Conservation (phyloP, 2,888 invertebrate genomes). For the Phymatocera aterrima region DNA sequence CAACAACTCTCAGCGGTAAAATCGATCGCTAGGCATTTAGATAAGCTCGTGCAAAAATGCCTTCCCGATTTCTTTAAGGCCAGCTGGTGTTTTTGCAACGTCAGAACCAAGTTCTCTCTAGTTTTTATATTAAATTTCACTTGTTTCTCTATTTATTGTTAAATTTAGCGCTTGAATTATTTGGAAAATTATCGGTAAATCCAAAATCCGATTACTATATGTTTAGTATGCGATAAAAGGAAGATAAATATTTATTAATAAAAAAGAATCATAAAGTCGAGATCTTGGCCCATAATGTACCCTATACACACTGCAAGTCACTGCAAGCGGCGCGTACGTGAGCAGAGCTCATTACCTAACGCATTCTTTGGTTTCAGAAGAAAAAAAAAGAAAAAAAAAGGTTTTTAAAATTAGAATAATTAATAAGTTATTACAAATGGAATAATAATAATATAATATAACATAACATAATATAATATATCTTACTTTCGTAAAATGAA, state of each 20-base stretch:
- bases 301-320: slow-evolving; percentile 48
- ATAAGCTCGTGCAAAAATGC: slow-evolving; percentile 55
- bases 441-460: slow-evolving; percentile 50
- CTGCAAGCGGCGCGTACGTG: slow-evolving; percentile 54
- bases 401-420: slow-evolving; percentile 68
- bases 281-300: slow-evolving; percentile 31
- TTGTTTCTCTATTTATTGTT: background rate
- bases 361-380: slow-evolving; percentile 55
- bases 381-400: slow-evolving; percentile 59
- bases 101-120: slow-evolving; percentile 25
- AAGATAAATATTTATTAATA: slow-evolving; percentile 1
- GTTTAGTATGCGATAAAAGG: too few relatives aligned
- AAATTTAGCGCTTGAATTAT: background rate
- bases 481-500: slow-evolving; percentile 61
- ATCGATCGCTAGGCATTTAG: slow-evolving; percentile 67
- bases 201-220: background rate
- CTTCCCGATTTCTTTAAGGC: slow-evolving; percentile 46
- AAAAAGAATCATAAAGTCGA: slow-evolving; percentile 1
- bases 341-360: slow-evolving; percentile 58
- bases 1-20: slow-evolving; percentile 70
- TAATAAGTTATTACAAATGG: slow-evolving; percentile 63
- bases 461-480: background rate
- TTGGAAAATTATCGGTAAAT: background rate
- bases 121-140: background rate
- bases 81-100: slow-evolving; percentile 40